Evolutionary conservation across 1,140 invertebrate species (phyloP).

Genomic region (Alviniconcha marisindica): DNA sequence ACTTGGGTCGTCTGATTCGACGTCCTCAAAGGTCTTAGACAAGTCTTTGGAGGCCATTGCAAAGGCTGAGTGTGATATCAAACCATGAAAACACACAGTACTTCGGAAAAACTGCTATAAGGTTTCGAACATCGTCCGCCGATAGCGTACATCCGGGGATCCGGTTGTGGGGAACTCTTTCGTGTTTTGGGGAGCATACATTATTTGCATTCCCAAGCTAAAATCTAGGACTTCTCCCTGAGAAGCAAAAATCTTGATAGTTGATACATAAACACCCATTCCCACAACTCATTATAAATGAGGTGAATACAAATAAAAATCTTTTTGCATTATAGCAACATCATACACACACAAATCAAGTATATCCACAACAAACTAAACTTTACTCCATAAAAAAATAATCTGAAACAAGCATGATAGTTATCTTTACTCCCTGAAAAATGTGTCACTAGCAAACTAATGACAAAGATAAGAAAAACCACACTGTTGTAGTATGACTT

Average conservation of each 20-base stretch:
- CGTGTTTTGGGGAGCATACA: background rate
- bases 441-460: too few relatives aligned
- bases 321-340: too few relatives aligned
- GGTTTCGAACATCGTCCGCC: background rate
- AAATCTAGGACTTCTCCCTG: too few relatives aligned
- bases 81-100: background rate
- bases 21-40: slow-evolving; percentile 70
- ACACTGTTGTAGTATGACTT: too few relatives aligned
- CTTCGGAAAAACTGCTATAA: background rate
- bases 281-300: too few relatives aligned
- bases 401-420: too few relatives aligned
- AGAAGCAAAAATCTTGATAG: background rate
- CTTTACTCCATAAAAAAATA: too few relatives aligned
- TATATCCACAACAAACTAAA: too few relatives aligned
- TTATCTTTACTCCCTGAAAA: too few relatives aligned
- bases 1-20: slow-evolving; percentile 70
- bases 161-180: slow-evolving; percentile 39
- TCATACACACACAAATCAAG: too few relatives aligned
- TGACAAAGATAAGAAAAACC: too few relatives aligned
- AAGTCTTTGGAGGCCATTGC: slow-evolving; percentile 68
- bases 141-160: slow-evolving; percentile 21
- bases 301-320: too few relatives aligned
- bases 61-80: background rate
- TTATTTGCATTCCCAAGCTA: background rate
- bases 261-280: background rate